These are phyloP conservation scores for Smutsia gigantea DNA, from an alignment of 2,797 vertebrate species.

Conservation along the genomic window DNA sequence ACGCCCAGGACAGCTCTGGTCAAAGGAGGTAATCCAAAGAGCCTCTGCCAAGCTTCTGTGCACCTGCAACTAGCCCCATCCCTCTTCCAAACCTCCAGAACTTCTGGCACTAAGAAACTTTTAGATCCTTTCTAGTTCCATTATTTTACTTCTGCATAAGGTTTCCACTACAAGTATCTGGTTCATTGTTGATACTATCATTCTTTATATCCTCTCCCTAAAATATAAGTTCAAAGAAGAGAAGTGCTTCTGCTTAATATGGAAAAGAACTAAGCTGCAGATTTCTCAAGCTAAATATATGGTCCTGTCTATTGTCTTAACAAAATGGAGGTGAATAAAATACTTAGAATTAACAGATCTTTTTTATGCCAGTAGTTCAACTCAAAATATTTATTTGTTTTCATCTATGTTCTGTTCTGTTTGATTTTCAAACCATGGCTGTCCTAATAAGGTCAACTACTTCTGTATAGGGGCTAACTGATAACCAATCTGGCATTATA, in stretches of 20 bases:
- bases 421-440: not conserved
- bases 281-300: not conserved
- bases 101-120: not conserved
- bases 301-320: not conserved
- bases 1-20: not conserved
- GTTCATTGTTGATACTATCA: not conserved
- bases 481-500: not conserved
- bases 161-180: not conserved
- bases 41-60: not conserved
- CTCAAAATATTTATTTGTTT: slow-evolving; percentile 29
- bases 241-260: not conserved
- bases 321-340: not conserved
- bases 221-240: not conserved
- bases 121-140: not conserved
- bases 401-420: not conserved
- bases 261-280: not conserved
- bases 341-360: not conserved
- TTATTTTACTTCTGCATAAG: not conserved
- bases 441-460: not conserved
- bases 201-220: not conserved
- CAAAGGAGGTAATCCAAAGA: slow-evolving; percentile 3
- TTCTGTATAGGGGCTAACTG: not conserved
- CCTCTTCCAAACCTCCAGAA: not conserved
- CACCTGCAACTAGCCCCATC: too few relatives aligned
- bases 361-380: not conserved